Conservation (phyloP, 2,113 vertebrate genomes). For the Oreochromis tanganicae region DNA sequence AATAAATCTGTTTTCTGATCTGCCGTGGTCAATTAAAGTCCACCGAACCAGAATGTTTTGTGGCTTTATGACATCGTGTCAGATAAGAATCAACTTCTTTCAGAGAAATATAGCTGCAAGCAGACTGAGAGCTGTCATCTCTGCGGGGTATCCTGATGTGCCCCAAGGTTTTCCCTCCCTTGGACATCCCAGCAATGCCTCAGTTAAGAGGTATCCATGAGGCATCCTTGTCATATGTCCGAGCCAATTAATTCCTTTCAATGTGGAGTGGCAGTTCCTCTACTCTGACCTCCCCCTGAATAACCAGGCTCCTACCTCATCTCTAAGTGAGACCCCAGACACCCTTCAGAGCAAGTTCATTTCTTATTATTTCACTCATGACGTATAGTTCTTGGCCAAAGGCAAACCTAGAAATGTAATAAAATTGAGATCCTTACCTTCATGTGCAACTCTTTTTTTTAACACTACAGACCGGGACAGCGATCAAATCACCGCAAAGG, state of each 20-base stretch:
- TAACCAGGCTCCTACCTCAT: not conserved
- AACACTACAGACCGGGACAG: not conserved
- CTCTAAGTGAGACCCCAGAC: not conserved
- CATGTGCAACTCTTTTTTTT: not conserved
- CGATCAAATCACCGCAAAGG: not conserved
- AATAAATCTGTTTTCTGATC: not conserved
- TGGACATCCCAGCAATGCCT: not conserved
- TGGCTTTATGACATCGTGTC: not conserved
- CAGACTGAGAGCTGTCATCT: not conserved
- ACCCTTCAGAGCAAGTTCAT: not conserved
- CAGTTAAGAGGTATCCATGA: not conserved
- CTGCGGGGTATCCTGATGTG: not conserved
- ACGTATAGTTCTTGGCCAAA: not conserved
- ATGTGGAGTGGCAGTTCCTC: not conserved
- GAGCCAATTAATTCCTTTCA: not conserved
- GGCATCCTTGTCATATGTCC: not conserved
- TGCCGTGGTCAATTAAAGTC: not conserved
- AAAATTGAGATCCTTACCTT: not conserved
- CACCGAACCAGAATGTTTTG: not conserved
- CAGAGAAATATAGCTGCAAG: not conserved
- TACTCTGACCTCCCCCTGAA: not conserved
- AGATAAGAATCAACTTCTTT: not conserved
- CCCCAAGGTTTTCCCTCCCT: not conserved
- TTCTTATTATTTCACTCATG: not conserved
- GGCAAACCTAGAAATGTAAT: not conserved